phyloP scores from a whole-genome alignment of 2,797 vertebrate species.

The Heliangelus exortis region DNA sequence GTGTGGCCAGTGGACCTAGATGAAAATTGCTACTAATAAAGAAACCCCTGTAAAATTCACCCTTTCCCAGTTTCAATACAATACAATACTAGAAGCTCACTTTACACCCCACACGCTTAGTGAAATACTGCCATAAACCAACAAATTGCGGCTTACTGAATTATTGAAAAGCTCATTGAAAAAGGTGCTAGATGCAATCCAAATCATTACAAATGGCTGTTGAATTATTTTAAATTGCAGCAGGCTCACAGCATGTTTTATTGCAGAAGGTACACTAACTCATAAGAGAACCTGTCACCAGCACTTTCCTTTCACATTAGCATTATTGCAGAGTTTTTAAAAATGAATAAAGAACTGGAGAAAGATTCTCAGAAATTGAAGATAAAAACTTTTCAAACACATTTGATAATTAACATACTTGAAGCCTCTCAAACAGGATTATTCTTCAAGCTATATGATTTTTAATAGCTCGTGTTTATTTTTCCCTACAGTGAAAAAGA shows the following conservation, averaged over 20 bases:
- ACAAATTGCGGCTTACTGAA: neutral
- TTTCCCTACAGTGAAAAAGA: neutral
- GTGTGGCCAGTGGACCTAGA: neutral
- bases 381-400: neutral
- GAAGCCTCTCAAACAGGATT: neutral
- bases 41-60: neutral
- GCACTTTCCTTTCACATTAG: neutral
- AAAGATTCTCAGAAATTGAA: neutral
- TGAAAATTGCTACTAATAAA: conserved; percentile 27
- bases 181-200: neutral
- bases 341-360: neutral
- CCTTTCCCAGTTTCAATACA: neutral
- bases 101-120: neutral
- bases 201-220: neutral
- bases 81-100: neutral
- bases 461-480: neutral
- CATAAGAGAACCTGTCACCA: neutral
- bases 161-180: neutral
- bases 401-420: neutral
- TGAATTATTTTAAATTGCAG: neutral
- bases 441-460: neutral
- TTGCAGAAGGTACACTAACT: neutral
- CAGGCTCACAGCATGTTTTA: neutral
- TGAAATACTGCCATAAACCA: conserved; percentile 11
- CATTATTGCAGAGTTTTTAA: neutral